Evolutionary conservation across 2,888 invertebrate genomes (phyloP).

Genomic region (Nemoura dubitans): DNA sequence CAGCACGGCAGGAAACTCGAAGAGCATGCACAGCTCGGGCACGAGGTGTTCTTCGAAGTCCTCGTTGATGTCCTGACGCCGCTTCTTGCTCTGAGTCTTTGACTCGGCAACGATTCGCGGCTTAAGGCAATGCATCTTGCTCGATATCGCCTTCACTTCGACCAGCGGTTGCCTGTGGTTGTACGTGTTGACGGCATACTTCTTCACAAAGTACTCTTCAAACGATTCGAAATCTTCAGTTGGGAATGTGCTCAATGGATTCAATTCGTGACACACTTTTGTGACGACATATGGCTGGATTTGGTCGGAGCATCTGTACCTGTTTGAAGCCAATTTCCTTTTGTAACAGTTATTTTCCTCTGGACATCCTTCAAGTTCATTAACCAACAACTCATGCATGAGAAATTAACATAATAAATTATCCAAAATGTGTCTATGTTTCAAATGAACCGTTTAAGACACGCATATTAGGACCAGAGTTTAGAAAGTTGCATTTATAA

Average conservation of each 20-base stretch:
- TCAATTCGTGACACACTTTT: conserved; percentile 71
- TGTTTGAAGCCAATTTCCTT: conserved; percentile 58
- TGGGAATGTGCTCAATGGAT: conserved; percentile 74
- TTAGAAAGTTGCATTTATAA: no score
- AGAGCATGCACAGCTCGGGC: conserved; percentile 85
- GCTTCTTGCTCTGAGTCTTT: conserved; percentile 58
- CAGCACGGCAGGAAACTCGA: conserved; percentile 75
- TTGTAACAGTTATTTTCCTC: no score
- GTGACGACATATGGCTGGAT: conserved; percentile 72
- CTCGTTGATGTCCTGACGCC: conserved; percentile 62
- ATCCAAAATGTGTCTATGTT: no score
- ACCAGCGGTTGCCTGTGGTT: conserved; percentile 79
- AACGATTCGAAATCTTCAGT: conserved; percentile 69
- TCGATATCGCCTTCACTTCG: conserved; percentile 77
- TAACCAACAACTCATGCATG: no score
- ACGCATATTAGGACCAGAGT: no score
- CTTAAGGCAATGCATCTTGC: conserved; percentile 68
- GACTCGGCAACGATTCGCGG: conserved; percentile 59
- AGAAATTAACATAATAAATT: no score
- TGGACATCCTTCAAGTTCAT: no score
- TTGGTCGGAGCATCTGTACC: not conserved
- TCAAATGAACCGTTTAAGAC: no score
- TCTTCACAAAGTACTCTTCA: conserved; percentile 77
- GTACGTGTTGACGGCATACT: conserved; percentile 74
- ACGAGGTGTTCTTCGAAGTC: conserved; percentile 76